Conservation (phyloP, 2,113 vertebrate genomes). For the Beaufortia kweichowensis region DNA sequence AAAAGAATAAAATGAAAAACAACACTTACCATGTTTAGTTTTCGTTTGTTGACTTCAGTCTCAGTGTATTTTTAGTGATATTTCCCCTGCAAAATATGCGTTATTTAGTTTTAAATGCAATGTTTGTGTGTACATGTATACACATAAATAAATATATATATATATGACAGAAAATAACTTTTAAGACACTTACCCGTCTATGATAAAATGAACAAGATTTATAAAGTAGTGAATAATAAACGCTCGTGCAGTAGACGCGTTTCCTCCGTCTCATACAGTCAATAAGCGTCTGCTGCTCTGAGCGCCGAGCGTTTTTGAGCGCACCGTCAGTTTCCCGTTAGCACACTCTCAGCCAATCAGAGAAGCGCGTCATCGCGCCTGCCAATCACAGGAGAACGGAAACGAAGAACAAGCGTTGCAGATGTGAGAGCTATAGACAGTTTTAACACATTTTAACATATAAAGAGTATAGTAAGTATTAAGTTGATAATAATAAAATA, state of each 20-base stretch:
- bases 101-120: no score
- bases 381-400: slow-evolving; percentile 66
- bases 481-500: not conserved
- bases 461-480: no score
- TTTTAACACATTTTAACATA: not conserved
- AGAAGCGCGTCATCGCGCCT: slow-evolving; percentile 30
- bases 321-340: slow-evolving; percentile 33
- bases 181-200: not conserved
- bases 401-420: slow-evolving; percentile 46
- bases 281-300: not conserved
- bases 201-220: not conserved
- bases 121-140: not conserved
- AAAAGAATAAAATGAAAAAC: not conserved
- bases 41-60: not conserved
- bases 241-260: not conserved
- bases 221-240: not conserved
- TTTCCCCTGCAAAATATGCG: not conserved
- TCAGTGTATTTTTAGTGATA: not conserved
- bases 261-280: not conserved
- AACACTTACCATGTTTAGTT: slow-evolving; percentile 16
- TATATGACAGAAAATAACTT: not conserved
- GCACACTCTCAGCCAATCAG: slow-evolving; percentile 63
- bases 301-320: slow-evolving; percentile 51
- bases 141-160: not conserved
- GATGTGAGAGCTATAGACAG: not conserved